Conservation (phyloP, 2,113 vertebrate species). For the Chaetops frenatus region DNA sequence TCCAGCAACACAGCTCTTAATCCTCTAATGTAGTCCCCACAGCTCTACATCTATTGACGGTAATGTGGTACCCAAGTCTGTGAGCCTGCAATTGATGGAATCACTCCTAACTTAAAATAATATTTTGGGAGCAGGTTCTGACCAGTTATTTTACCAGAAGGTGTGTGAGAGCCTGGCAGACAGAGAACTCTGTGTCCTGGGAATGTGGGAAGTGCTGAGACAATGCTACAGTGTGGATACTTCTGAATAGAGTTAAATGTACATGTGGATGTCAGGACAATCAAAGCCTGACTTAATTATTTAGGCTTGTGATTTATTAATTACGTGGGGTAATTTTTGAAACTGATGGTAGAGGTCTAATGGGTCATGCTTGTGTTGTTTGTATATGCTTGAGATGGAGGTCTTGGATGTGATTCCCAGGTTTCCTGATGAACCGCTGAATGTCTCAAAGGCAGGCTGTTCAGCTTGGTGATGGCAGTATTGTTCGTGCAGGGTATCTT, state of each 20-base stretch:
- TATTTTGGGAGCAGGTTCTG: background rate
- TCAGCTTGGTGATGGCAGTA: rapidly evolving
- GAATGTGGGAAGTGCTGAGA: background rate
- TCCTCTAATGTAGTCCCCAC: background rate
- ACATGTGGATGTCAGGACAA: background rate
- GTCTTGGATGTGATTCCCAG: background rate
- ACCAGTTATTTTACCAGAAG: background rate
- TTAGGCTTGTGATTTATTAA: background rate
- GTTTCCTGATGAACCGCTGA: background rate
- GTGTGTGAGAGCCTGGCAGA: background rate
- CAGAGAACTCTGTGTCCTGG: background rate
- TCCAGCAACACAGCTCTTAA: background rate
- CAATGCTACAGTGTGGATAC: background rate
- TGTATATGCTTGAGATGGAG: background rate
- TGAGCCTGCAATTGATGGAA: background rate
- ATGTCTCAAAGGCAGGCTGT: background rate
- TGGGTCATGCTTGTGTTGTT: background rate
- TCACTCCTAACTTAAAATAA: background rate
- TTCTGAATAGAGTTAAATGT: background rate
- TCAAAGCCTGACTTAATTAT: background rate
- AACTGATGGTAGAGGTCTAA: background rate
- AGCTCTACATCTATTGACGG: background rate
- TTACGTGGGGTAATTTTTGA: background rate
- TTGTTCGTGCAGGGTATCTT: background rate
- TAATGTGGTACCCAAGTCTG: background rate